These are phyloP conservation scores for Hedychridium roseum DNA, from an alignment of 2,888 invertebrate genomes.

Conservation along the genomic window DNA sequence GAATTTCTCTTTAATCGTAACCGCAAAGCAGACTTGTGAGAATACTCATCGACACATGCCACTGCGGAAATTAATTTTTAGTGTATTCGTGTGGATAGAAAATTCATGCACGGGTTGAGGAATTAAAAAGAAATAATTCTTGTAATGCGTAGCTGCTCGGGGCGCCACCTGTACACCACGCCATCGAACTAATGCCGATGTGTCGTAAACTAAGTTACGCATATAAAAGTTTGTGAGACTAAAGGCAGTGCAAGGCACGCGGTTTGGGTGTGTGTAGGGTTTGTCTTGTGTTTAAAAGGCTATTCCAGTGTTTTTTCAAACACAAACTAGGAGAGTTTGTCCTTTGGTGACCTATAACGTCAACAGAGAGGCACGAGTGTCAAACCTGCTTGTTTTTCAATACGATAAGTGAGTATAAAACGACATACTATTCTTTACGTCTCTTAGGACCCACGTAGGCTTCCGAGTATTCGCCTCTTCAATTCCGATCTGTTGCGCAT, in stretches of 20 bases:
- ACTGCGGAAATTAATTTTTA: neutral
- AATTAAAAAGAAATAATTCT: neutral
- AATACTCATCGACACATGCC: neutral
- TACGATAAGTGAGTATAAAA: too few species aligned
- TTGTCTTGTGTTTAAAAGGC: neutral
- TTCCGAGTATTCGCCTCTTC: too few species aligned
- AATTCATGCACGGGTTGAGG: neutral
- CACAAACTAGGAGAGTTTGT: neutral
- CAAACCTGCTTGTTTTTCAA: too few species aligned
- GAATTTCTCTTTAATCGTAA: neutral
- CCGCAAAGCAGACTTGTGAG: neutral
- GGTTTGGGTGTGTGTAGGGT: constrained; percentile 2
- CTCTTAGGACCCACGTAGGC: too few species aligned
- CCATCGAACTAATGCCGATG: constrained; percentile 24
- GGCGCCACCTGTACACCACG: constrained; percentile 24
- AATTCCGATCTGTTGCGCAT: too few species aligned
- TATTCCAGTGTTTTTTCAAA: constrained; percentile 1
- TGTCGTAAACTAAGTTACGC: constrained; percentile 12
- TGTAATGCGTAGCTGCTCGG: neutral
- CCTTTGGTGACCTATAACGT: neutral
- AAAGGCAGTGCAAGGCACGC: constrained; percentile 1
- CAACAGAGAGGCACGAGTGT: neutral
- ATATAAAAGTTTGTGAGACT: too few species aligned
- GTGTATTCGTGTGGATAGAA: neutral
- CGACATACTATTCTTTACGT: too few species aligned